Base-by-base conservation (phyloP, 2,113 vertebrate genomes). In the Mustela nigripes region DNA sequence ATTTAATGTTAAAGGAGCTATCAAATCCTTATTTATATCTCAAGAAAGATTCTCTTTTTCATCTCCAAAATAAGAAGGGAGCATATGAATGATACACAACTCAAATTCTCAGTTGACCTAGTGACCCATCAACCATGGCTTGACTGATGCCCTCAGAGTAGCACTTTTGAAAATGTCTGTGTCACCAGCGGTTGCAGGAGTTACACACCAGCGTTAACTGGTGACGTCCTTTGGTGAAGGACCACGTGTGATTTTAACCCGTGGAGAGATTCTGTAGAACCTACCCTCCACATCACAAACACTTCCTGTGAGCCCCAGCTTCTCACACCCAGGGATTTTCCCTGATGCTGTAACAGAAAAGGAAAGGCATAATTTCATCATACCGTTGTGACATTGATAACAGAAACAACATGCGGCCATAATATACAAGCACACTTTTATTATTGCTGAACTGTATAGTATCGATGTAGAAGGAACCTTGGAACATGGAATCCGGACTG, bases 21-120 rank as follows among this genome's bases (percentile, higher is more conserved):
- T 89, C 36, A 62, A 76, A 92, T 84, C 26, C 76, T 91, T 94
- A 91, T 71, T 88, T n/a, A 69, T 81, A 39, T 45, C 33, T 85
- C 39, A 60, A 16, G 28, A 73, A 94, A 65, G 11, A 67, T 22
- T 5, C 42, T 36, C 16, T 63, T 86, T 85, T 53, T 39, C 81
- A 81, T 53, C 10, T 76, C n/a, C 56, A 67, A 50, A 53, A 36
- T 53, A 50, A 86, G 65, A 80, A 79, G 33, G 48, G 31, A 15
- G 36, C 71, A 90, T 79, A 56, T 73, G 19, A 93, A 89, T 73
- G 31, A 53, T 31, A 28, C 18, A 48, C 11, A 89, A 63, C 15
- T 73, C 71, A 56, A 39, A 19, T 50, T 39, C 67, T 62, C 67
- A 53, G 21, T 80, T 86, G 26, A 74, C 69, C 26, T 45, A 39